Percentiles rank a stretch among this genome's conserved stretches.
Conservation (phyloP, 2,113 vertebrate genomes). For the Otus sunia region DNA sequence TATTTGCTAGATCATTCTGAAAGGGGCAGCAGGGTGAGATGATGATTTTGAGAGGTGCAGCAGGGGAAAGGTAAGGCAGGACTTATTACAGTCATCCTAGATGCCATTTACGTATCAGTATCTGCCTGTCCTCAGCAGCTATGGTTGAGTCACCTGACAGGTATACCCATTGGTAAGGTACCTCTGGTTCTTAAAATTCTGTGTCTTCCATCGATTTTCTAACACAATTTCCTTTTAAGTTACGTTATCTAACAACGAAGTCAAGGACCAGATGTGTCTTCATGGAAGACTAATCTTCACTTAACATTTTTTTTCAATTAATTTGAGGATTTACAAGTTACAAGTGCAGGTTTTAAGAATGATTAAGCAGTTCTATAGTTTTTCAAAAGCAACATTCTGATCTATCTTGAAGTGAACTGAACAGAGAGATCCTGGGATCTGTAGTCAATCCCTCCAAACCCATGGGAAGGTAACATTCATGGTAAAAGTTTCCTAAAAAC, state of each 20-base stretch:
- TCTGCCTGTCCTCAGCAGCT: background rate
- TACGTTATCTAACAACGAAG: background rate
- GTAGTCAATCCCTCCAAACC: background rate
- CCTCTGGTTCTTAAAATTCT: background rate
- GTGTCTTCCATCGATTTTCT: background rate
- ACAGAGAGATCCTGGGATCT: background rate
- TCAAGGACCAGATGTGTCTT: background rate
- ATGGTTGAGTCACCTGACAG: background rate
- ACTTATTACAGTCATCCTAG: background rate
- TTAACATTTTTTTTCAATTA: background rate
- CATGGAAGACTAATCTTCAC: background rate
- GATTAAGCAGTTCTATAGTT: background rate
- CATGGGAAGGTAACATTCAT: background rate
- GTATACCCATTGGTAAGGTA: background rate
- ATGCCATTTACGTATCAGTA: background rate
- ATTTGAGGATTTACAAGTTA: background rate
- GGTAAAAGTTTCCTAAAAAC: background rate
- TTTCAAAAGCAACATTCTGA: background rate
- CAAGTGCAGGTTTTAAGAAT: background rate
- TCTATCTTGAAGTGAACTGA: background rate
- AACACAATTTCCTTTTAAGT: background rate
- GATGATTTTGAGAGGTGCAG: background rate
- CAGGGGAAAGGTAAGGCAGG: background rate
- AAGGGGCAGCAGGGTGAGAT: rapidly evolving
- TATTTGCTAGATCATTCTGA: background rate